phyloP scores from a whole-genome alignment of 2,797 vertebrate species.

The Pseudomugil gertrudae region DNA sequence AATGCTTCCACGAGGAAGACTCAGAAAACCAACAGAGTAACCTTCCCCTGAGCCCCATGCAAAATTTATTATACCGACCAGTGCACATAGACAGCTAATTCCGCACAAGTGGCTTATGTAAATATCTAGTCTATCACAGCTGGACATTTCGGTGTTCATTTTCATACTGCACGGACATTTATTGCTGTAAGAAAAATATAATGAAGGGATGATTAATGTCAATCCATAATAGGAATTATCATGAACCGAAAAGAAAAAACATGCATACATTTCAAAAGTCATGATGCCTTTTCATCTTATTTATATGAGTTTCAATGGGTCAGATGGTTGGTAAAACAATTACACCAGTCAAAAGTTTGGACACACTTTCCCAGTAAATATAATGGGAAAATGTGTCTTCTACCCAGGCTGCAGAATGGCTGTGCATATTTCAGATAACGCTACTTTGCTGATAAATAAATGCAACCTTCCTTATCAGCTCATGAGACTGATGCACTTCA shows the following conservation, averaged over 20 bases:
- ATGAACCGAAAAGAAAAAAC: conserved; percentile 1
- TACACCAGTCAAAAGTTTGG: too few relatives aligned
- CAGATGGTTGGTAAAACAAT: neutral
- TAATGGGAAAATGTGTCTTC: too few relatives aligned
- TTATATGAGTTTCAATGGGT: neutral
- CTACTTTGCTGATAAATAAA: conserved; percentile 10
- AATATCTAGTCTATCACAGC: conserved; percentile 25
- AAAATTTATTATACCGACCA: conserved; percentile 73
- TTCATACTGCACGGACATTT: conserved; percentile 3
- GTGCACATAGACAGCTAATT: conserved; percentile 51
- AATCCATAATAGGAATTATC: neutral
- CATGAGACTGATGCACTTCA: neutral
- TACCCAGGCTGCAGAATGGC: neutral
- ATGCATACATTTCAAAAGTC: neutral
- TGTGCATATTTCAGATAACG: conserved; percentile 13
- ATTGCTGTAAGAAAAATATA: neutral
- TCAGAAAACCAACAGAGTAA: conserved; percentile 74
- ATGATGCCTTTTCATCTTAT: conserved; percentile 17
- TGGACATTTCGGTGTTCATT: conserved; percentile 15
- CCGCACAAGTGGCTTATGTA: conserved; percentile 39
- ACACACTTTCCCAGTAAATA: too few relatives aligned
- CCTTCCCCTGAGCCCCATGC: conserved; percentile 72
- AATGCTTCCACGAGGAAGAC: conserved; percentile 81
- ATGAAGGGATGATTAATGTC: neutral
- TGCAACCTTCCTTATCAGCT: neutral